phyloP scores from a whole-genome alignment of 2,113 vertebrate genomes.

The Ia io region DNA sequence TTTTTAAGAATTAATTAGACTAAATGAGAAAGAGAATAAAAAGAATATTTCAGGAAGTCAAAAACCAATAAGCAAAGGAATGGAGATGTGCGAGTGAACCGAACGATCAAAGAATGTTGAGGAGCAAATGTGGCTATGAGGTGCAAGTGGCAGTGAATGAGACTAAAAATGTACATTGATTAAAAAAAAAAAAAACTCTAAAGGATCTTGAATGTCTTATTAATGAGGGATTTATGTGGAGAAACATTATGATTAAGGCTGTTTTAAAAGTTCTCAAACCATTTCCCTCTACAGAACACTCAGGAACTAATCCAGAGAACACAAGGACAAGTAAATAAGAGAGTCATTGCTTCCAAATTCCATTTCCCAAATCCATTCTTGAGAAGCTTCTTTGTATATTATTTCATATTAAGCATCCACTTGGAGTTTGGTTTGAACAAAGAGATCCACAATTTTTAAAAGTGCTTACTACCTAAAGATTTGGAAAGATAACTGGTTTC shows the following conservation, averaged over 20 bases:
- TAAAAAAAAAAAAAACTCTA: neutral
- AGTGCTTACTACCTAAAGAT: neutral
- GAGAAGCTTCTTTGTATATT: neutral
- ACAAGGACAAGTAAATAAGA: neutral
- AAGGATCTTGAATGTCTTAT: neutral
- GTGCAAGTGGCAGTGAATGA: neutral
- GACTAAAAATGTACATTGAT: neutral
- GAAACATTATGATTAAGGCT: neutral
- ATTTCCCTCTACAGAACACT: neutral
- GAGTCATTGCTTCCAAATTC: neutral
- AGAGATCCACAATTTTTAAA: neutral
- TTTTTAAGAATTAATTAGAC: conserved; percentile 32
- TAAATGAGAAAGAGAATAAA: neutral
- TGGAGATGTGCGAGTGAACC: neutral
- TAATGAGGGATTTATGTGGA: neutral
- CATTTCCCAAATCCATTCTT: neutral
- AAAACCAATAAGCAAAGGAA: neutral
- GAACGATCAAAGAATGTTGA: neutral
- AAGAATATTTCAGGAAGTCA: neutral
- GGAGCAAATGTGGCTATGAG: neutral
- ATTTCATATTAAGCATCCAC: neutral
- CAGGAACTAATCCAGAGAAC: neutral
- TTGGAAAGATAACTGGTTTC: neutral
- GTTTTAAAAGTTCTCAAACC: neutral
- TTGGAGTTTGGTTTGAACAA: neutral